Conservation (phyloP, 2,888 invertebrate genomes). For the Dexiosoma caninum region DNA sequence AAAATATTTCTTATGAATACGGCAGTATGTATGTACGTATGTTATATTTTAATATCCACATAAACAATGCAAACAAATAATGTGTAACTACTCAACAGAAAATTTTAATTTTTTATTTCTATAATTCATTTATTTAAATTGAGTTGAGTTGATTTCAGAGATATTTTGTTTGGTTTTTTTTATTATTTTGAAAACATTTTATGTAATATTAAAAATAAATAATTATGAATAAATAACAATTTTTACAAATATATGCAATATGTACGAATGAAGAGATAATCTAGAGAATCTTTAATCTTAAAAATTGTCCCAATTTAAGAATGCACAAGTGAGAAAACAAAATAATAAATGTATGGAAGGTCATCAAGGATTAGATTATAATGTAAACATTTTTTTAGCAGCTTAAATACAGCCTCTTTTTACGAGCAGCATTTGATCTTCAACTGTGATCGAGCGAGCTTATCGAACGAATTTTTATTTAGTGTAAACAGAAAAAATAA, state of each 20-base stretch:
- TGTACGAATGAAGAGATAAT: conserved; percentile 11
- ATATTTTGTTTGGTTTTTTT: conserved; percentile 42
- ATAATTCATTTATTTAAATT: conserved; percentile 40
- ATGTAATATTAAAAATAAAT: conserved; percentile 54
- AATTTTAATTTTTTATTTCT: background rate
- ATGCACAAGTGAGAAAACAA: too few relatives aligned
- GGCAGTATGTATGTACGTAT: too few relatives aligned
- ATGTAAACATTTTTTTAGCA: conserved; percentile 7
- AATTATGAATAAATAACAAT: conserved; percentile 62
- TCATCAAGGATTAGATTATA: background rate
- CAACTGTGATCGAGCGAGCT: too few relatives aligned
- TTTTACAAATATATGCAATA: conserved; percentile 35
- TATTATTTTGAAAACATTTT: conserved; percentile 40
- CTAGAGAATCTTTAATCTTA: background rate
- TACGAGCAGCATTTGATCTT: too few relatives aligned
- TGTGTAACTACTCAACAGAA: conserved; percentile 15
- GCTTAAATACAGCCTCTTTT: background rate
- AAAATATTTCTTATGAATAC: too few relatives aligned
- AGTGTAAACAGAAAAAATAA: too few relatives aligned
- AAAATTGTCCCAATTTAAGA: background rate
- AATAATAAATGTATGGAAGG: background rate
- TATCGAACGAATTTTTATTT: too few relatives aligned
- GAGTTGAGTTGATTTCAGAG: conserved; percentile 58
- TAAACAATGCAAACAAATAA: conserved; percentile 33
- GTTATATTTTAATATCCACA: conserved; percentile 28